Evolutionary conservation across 2,888 invertebrate genomes (phyloP), one percentile per base, ranked within the genome.

Genomic region (Sarcophaga rosellei): DNA sequence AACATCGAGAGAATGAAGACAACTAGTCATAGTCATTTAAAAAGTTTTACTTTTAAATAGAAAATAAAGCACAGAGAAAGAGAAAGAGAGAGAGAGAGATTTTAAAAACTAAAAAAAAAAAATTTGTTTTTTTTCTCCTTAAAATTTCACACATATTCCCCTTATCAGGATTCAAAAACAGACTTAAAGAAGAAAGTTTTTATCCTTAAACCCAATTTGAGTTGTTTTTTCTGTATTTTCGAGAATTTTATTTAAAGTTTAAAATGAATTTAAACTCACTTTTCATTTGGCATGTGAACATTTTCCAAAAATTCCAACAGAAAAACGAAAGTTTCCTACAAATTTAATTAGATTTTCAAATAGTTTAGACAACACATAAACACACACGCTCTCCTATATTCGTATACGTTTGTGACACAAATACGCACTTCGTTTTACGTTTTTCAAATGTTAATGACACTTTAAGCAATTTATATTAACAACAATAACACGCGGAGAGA

Each of bases 371-470:
- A 35, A 65, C 47, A 57, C 53, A 65, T n/a, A n/a, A n/a, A n/a
- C 53, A 15, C 47, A 75, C 53, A 11, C 35, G 35, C 6, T 35
- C 35, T 35, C 35, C 35, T 35, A 5, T 35, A 35, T 35, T 15
- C 5, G 57, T 21, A 45, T 21, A 21, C 35, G 10, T 25, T 25
- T n/a, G 57, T 57, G 23, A 8, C 17, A 63, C 62, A 62, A 63
- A n/a, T 12, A 45, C 70, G n/a, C 6, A 35, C 6, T 35, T 6
- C 6, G 35, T 5, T 35, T 35, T 35, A 35, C 35, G 35, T 35
- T 70, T 75, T 25, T 65, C 1, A 25, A 75, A 65, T 75, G 63
- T 47, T 63, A 75, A 63, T 44, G 62, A 62, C 70, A 79, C 44
- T 72, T 70, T 61, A 35, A 35, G 35, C 35, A 35, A 35, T 35